Conservation (phyloP, 2,113 vertebrate species). For the Paramormyrops kingsleyae region DNA sequence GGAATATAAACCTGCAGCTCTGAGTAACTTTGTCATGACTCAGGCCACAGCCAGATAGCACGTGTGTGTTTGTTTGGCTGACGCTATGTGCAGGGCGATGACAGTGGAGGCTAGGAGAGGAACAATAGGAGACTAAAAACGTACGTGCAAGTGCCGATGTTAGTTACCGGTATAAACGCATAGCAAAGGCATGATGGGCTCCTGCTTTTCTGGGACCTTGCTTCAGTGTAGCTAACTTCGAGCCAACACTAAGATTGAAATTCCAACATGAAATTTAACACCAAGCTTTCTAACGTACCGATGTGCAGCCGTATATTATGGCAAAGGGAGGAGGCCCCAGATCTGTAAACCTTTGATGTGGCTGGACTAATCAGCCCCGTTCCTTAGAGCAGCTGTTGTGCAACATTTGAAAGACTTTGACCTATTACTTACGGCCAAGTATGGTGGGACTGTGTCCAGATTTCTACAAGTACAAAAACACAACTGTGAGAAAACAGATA, state of each 20-base stretch:
- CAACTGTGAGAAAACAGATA: neutral
- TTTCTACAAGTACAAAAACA: neutral
- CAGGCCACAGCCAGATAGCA: neutral
- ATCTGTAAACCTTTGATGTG: neutral
- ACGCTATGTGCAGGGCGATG: neutral
- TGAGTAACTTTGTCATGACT: neutral
- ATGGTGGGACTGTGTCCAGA: neutral
- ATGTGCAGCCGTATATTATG: neutral
- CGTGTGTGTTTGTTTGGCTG: neutral
- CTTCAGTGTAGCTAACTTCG: neutral
- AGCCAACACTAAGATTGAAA: neutral
- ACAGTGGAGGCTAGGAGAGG: neutral
- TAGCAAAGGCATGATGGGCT: neutral
- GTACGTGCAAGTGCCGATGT: neutral
- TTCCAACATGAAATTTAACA: neutral
- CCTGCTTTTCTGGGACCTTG: neutral
- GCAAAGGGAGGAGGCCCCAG: neutral
- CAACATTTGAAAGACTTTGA: neutral
- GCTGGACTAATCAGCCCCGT: neutral
- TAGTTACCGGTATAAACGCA: neutral
- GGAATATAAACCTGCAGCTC: neutral
- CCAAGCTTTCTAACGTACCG: neutral
- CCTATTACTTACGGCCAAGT: neutral
- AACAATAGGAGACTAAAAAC: neutral
- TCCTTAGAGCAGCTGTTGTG: neutral